phyloP scores from a whole-genome alignment of 2,113 vertebrate species.

The Gulo gulo region DNA sequence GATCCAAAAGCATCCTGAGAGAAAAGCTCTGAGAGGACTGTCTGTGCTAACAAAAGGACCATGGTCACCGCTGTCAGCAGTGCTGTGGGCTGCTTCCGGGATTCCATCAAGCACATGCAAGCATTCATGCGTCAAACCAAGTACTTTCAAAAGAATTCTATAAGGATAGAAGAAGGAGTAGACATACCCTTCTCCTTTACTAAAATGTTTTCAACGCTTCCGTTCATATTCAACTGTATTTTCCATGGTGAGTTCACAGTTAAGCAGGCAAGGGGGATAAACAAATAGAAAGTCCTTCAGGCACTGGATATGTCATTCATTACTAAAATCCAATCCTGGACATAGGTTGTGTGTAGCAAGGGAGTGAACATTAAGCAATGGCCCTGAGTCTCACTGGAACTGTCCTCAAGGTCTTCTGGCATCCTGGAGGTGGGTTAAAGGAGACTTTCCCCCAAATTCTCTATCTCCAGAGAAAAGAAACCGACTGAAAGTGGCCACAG shows the following conservation, averaged over 20 bases:
- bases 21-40: not conserved
- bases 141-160: not conserved
- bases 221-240: constrained; percentile 91
- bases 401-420: constrained; percentile 77
- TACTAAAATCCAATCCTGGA: constrained; percentile 85
- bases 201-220: not conserved
- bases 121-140: not conserved
- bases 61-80: rapidly evolving
- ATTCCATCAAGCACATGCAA: not conserved
- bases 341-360: constrained; percentile 69
- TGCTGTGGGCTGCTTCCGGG: not conserved
- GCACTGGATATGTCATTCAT: constrained; percentile 89
- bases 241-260: constrained; percentile 92
- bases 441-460: constrained; percentile 45
- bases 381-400: constrained; percentile 80
- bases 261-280: constrained; percentile 91
- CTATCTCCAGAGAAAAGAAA: constrained; percentile 63
- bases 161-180: not conserved
- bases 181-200: not conserved
- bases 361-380: constrained; percentile 77
- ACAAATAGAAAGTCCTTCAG: constrained; percentile 91
- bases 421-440: constrained; percentile 64
- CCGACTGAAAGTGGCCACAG: not conserved
- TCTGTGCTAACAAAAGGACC: not conserved
- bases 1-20: not conserved